Percentiles rank a stretch among this genome's conserved stretches.
Evolutionary conservation across 2,888 invertebrate genomes (phyloP).

Genomic region (Laspeyria flexula): DNA sequence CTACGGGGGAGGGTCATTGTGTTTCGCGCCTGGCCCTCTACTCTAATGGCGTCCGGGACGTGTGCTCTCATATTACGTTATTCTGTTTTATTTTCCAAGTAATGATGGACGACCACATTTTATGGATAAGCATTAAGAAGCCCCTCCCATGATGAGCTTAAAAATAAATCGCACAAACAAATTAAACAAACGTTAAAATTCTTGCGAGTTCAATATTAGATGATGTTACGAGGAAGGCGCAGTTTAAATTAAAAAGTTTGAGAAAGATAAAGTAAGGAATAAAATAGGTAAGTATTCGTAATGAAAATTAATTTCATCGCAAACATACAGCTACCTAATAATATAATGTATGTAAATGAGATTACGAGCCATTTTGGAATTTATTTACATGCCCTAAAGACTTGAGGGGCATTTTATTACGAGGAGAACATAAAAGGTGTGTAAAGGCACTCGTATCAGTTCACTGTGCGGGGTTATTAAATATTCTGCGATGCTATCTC

Average conservation of each 20-base stretch:
- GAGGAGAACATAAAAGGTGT: slow-evolving; percentile 57
- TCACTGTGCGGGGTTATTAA: slow-evolving; percentile 53
- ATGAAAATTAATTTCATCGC: slow-evolving; percentile 55
- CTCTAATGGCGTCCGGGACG: slow-evolving; percentile 59
- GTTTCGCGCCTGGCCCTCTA: slow-evolving; percentile 49
- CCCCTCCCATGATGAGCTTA: slow-evolving; percentile 15
- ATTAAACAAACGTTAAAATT: slow-evolving; percentile 20
- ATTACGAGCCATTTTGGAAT: slow-evolving; percentile 48
- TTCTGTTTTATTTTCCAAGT: slow-evolving; percentile 56
- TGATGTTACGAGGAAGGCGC: slow-evolving; percentile 1
- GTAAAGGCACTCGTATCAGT: slow-evolving; percentile 50
- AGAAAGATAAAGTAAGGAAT: slow-evolving; percentile 51
- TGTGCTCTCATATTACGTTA: slow-evolving; percentile 56
- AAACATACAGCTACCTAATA: too few relatives aligned
- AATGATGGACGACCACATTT: slow-evolving; percentile 52
- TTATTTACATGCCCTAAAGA: slow-evolving; percentile 55
- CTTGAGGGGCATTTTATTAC: slow-evolving; percentile 54
- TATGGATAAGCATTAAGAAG: slow-evolving; percentile 36
- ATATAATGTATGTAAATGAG: slow-evolving; percentile 44
- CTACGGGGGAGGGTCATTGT: slow-evolving; percentile 66
- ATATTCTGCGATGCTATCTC: slow-evolving; percentile 63
- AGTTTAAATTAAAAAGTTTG: slow-evolving; percentile 30
- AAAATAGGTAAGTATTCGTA: slow-evolving; percentile 45
- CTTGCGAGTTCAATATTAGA: slow-evolving; percentile 13
- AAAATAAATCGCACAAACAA: slow-evolving; percentile 34